phyloP scores from a whole-genome alignment of 1,140 invertebrate species.

The Caerostris extrusa region DNA sequence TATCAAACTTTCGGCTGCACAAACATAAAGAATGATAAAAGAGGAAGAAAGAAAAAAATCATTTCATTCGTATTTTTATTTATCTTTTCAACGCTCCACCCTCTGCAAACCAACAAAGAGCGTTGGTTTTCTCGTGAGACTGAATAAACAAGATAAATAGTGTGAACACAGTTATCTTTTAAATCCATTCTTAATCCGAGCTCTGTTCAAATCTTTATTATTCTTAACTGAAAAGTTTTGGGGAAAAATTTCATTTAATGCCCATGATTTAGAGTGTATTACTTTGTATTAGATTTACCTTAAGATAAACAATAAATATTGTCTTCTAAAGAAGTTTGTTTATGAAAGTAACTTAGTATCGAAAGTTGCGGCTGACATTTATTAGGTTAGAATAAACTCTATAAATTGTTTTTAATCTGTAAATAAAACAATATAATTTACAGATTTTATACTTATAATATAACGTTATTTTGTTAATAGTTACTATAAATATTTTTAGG shows the following conservation, averaged over 20 bases:
- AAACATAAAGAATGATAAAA: not conserved
- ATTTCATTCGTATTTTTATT: not conserved
- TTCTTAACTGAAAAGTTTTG: not conserved
- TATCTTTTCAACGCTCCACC: not conserved
- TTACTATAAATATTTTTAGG: too few species aligned
- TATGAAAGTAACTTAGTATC: too few species aligned
- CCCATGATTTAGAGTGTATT: not conserved
- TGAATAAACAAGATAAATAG: not conserved
- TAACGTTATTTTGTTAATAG: too few species aligned
- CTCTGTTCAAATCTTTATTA: not conserved
- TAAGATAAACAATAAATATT: not conserved
- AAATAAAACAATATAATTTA: too few species aligned
- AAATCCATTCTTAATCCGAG: not conserved
- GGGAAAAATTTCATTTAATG: not conserved
- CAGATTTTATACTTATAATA: too few species aligned
- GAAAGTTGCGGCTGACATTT: too few species aligned
- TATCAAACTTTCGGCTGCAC: not conserved
- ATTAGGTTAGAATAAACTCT: too few species aligned
- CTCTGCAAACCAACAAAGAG: too few species aligned
- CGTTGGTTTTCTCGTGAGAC: not conserved
- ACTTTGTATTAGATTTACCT: not conserved
- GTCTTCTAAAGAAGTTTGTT: not conserved
- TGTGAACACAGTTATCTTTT: not conserved
- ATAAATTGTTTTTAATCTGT: too few species aligned
- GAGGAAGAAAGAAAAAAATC: not conserved